These are phyloP conservation scores for Campoplex capitator DNA, from an alignment of 2,888 invertebrate genomes.

Conservation along the genomic window DNA sequence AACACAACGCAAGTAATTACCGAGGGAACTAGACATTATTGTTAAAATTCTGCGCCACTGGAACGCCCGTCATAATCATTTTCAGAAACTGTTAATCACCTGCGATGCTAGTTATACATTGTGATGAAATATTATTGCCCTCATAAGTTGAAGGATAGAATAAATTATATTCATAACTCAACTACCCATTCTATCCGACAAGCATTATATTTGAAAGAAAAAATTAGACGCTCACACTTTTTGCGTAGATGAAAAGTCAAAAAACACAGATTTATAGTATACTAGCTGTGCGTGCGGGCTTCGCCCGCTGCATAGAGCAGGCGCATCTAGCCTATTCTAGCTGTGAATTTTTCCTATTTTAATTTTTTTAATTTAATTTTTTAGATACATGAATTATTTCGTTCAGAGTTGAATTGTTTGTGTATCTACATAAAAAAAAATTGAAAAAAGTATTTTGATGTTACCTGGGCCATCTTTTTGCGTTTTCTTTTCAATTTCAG, in stretches of 20 bases:
- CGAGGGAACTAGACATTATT: neutral
- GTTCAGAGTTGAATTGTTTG: too few relatives aligned
- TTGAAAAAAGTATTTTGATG: too few relatives aligned
- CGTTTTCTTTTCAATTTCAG: too few relatives aligned
- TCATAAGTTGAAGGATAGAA: neutral
- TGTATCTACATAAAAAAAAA: too few relatives aligned
- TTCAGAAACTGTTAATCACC: neutral
- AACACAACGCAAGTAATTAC: neutral
- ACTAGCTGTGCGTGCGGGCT: too few relatives aligned
- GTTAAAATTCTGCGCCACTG: slow-evolving; percentile 1
- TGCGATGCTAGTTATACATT: neutral
- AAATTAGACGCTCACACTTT: neutral
- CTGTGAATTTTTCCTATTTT: too few relatives aligned
- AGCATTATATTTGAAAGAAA: neutral
- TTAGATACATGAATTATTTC: too few relatives aligned
- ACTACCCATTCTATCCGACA: neutral
- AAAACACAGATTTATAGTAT: neutral
- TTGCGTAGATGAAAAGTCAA: neutral
- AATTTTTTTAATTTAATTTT: too few relatives aligned
- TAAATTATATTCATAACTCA: slow-evolving; percentile 9
- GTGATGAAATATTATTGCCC: slow-evolving; percentile 15
- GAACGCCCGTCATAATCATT: neutral
- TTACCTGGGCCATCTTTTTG: too few relatives aligned
- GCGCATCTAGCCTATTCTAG: too few relatives aligned
- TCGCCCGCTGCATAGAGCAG: too few relatives aligned